Percentiles rank a stretch among this genome's conserved stretches.
Conservation (phyloP, 2,797 vertebrate genomes). For the Menidia menidia region DNA sequence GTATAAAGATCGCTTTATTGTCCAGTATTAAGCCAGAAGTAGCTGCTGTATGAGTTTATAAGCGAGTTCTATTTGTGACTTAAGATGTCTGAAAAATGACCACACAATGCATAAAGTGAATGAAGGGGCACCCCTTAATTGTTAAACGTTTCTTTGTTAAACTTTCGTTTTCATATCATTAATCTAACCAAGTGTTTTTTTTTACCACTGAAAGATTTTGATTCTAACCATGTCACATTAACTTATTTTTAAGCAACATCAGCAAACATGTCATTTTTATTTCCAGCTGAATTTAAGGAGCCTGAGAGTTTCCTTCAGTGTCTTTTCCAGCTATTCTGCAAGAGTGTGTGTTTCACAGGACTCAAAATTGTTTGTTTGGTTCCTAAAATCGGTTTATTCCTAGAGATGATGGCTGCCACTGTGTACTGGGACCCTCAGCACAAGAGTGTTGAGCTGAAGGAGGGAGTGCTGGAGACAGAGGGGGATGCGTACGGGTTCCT, state of each 20-base stretch:
- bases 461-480: slow-evolving; percentile 80
- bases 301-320: not conserved
- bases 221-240: too few relatives aligned
- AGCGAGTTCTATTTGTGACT: not conserved
- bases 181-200: not conserved
- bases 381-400: not conserved
- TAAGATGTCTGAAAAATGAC: not conserved
- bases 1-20: not conserved
- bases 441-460: slow-evolving; percentile 81
- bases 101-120: not conserved
- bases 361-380: not conserved
- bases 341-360: not conserved
- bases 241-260: too few relatives aligned
- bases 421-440: slow-evolving; percentile 85
- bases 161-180: slow-evolving; percentile 23
- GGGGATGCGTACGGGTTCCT: slow-evolving; percentile 91
- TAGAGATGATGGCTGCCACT: slow-evolving; percentile 81
- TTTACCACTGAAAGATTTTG: too few relatives aligned
- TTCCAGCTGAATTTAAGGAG: too few relatives aligned
- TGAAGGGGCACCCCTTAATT: slow-evolving; percentile 2
- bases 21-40: not conserved
- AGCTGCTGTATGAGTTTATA: not conserved
- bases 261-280: too few relatives aligned
- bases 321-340: not conserved
- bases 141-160: not conserved